Evolutionary conservation across 2,888 invertebrate genomes (phyloP), one percentile per base, ranked within the genome.

Genomic region (Cryptophagus acutangulus): DNA sequence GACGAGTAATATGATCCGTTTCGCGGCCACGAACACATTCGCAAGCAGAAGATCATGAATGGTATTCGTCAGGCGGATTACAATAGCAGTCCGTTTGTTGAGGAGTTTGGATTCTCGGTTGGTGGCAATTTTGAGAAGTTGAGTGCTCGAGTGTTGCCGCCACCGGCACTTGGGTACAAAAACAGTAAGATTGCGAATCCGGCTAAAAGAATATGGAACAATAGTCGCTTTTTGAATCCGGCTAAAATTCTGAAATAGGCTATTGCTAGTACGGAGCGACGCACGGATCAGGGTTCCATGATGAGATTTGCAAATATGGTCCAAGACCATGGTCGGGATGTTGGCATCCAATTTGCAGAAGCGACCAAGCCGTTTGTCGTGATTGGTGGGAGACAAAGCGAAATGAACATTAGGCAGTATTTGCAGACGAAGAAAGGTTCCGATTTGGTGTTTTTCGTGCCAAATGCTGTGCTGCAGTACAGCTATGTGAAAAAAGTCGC

Each of bases 21-120:
- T 77, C 26, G 88, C 96, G 0, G 95, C 96, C 0, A 84, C 90
- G 0, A 76, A 81, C 1, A 88, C 5, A 76, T 72, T 8, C 76
- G 97, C 14, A 87, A 89, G 62, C 48, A 67, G 0, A 93, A 91
- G 67, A 96, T 97, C 38, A 76, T 82, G 63, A 75, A 78, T 35
- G 28, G 48, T 24, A 24, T 46, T 34, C 1, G 17, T n/a, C 20
- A 12, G 13, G 54, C 59, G 0, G 52, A 47, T n/a, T 68, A 69
- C 40, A 71, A 73, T 43, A 2, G 48, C 0, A 65, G 73, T 61
- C 67, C 77, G 0, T 75, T 76, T 48, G 79, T 93, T 40, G 76
- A 76, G 57, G 81, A 85, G 51, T 97, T 97, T 69, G 91, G 89
- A 1, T 73, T 97, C 41, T 76, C 78, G 3, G 83, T 97, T 18